Evolutionary conservation across 2,113 vertebrate genomes (phyloP), one percentile per base, ranked within the genome.

Genomic region (Athene cunicularia): DNA sequence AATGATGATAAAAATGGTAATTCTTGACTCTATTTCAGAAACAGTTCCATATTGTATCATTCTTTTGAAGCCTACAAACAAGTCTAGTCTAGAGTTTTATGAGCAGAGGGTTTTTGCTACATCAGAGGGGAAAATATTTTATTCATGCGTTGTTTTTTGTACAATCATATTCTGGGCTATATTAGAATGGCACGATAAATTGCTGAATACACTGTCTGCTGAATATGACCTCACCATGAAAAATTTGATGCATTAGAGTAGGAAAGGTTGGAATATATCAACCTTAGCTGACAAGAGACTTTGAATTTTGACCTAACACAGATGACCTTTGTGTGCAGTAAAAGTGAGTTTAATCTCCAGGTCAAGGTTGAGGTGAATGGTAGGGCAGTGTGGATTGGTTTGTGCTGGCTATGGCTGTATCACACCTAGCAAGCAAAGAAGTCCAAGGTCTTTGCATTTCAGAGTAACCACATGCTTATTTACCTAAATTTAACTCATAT

Each of bases 181-280:
- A 97, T 98, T 98, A 98, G 91, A 97, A 88, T 95, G 94, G 93
- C 80, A 97, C 97, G 17, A 97, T 98, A 98, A 98, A 98, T 98
- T 98, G 98, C 97, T 98, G 98, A 98, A 98, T 98, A 96, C 93
- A 97, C 97, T 98, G 96, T 98, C 98, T 98, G 96, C 97, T 98
- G 98, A 97, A 97, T 98, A 98, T 98, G 98, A 98, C 97, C 98
- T 98, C 98, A 98, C 98, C 96, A 97, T 98, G 98, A 98, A 98
- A 98, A 98, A 98, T 98, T 98, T 98, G 98, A 98, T 98, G 97
- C 98, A 98, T 98, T 98, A 96, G 96, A 95, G 96, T 98, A 97
- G 96, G 97, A 98, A 98, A 98, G 98, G 98, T 98, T 98, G 98
- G 98, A 98, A 98, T 98, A 98, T 98, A 98, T 98, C 98, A 98